Conservation (phyloP, 2,797 vertebrate genomes). For the Callimico goeldii region DNA sequence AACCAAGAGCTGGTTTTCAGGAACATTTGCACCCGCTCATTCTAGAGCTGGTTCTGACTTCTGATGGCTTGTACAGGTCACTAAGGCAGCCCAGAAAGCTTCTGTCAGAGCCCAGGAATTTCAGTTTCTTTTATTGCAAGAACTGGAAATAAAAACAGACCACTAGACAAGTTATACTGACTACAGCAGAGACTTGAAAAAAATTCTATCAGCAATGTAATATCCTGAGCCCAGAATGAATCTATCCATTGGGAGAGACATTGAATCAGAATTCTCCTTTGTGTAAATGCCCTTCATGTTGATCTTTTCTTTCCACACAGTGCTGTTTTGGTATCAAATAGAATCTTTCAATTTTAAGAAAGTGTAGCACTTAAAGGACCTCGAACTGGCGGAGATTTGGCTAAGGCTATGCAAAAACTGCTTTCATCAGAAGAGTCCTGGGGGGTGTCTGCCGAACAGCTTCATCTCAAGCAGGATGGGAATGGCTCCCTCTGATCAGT, state of each 20-base stretch:
- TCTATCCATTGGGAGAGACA: not conserved
- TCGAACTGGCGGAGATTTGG: not conserved
- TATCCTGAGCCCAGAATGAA: not conserved
- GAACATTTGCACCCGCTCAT: not conserved
- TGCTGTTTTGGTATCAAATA: conserved; percentile 42
- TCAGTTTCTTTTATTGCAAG: not conserved
- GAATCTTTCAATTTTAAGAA: conserved; percentile 52
- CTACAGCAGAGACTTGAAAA: not conserved
- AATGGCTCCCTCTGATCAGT: not conserved
- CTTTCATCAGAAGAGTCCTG: not conserved
- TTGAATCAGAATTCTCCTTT: conserved; percentile 27
- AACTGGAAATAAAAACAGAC: not conserved
- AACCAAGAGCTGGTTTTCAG: not conserved
- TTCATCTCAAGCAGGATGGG: not conserved
- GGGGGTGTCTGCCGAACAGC: not conserved
- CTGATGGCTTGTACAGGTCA: not conserved
- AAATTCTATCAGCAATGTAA: not conserved
- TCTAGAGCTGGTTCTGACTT: not conserved
- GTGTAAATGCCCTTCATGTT: conserved; percentile 13
- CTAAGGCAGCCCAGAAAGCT: not conserved
- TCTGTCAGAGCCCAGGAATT: not conserved
- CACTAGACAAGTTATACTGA: not conserved
- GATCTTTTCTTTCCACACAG: conserved; percentile 31
- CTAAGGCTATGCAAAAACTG: not conserved
- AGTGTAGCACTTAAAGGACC: not conserved